phyloP scores from a whole-genome alignment of 2,113 vertebrate species.

The Barbus barbus region DNA sequence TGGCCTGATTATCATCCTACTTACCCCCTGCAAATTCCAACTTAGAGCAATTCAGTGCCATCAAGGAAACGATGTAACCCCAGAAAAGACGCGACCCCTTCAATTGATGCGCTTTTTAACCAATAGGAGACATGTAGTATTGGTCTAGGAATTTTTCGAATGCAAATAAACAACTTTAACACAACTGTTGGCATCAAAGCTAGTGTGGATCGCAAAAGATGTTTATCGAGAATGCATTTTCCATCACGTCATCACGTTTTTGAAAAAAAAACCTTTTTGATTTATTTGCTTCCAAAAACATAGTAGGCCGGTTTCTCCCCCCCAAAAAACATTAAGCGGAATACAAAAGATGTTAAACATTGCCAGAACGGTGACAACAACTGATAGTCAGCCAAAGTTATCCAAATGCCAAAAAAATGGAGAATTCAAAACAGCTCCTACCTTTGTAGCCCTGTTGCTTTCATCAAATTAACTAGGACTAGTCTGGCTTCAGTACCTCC shows the following conservation, averaged over 20 bases:
- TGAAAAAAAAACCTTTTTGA: not conserved
- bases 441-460: slow-evolving; percentile 74
- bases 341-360: not conserved
- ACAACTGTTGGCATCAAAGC: slow-evolving; percentile 15
- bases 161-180: slow-evolving; percentile 58
- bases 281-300: not conserved
- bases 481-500: slow-evolving; percentile 27
- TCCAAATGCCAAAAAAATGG: slow-evolving; percentile 45
- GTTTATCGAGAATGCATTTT: slow-evolving; percentile 8
- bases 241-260: not conserved
- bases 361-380: slow-evolving; percentile 10
- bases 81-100: slow-evolving; percentile 54
- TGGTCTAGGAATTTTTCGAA: slow-evolving; percentile 54
- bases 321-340: not conserved
- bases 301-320: not conserved
- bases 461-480: slow-evolving; percentile 58
- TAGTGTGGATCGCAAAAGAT: not conserved
- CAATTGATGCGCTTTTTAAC: slow-evolving; percentile 58
- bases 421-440: slow-evolving; percentile 70
- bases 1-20: slow-evolving; percentile 79
- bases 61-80: slow-evolving; percentile 66
- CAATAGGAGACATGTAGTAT: slow-evolving; percentile 51
- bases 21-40: slow-evolving; percentile 77
- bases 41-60: slow-evolving; percentile 68
- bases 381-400: slow-evolving; percentile 9